These are phyloP conservation scores for Icerya purchasi DNA, from an alignment of 2,888 invertebrate genomes.

Conservation along the genomic window DNA sequence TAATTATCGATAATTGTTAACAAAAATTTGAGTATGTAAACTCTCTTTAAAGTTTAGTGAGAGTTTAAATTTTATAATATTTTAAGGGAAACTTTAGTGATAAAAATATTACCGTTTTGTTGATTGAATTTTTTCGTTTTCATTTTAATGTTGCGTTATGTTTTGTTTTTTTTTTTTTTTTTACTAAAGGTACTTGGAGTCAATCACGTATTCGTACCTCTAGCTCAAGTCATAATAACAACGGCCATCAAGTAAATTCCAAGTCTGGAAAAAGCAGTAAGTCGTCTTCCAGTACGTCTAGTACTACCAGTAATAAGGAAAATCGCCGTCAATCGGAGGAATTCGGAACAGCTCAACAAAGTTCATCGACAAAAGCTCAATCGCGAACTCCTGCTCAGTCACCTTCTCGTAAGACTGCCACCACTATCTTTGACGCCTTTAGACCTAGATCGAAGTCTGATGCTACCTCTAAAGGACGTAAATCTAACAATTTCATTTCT, in stretches of 20 bases:
- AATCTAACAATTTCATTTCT: constrained; percentile 44
- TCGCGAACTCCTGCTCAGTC: constrained; percentile 13
- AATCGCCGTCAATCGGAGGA: neutral
- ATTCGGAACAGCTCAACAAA: neutral
- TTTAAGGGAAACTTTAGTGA: neutral
- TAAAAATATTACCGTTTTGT: neutral
- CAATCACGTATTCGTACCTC: neutral
- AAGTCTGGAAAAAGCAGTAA: neutral
- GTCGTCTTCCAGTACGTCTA: neutral
- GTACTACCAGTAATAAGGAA: neutral
- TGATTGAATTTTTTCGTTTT: neutral
- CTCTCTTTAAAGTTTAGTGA: too few species aligned
- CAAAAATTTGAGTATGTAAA: too few species aligned
- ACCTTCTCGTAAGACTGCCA: constrained; percentile 14
- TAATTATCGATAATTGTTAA: too few species aligned
- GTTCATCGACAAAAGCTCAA: constrained; percentile 16
- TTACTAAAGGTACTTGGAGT: constrained; percentile 5
- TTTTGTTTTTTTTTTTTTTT: too few species aligned
- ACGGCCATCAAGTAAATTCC: neutral
- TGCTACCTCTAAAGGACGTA: constrained; percentile 34
- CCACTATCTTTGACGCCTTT: constrained; percentile 48
- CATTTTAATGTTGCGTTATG: neutral
- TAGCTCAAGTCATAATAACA: neutral
- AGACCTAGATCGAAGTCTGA: constrained; percentile 54
- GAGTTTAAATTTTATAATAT: neutral